These are phyloP conservation scores for Prosopocoilus inquinatus DNA, from an alignment of 2,888 invertebrate species.

Conservation along the genomic window DNA sequence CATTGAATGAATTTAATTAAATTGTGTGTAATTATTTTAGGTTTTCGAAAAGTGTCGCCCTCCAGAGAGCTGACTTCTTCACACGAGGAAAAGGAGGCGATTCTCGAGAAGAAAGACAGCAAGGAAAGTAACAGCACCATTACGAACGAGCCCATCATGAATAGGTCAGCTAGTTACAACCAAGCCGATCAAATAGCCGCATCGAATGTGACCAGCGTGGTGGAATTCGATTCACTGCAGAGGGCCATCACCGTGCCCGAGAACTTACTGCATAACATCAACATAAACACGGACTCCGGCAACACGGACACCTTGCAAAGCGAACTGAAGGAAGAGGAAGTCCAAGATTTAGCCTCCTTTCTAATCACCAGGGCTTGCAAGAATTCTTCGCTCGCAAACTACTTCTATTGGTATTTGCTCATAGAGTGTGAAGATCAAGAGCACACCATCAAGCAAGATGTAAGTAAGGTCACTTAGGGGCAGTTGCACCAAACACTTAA, in stretches of 20 bases:
- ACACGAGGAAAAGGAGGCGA: slow-evolving; percentile 48
- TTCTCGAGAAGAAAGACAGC: slow-evolving; percentile 47
- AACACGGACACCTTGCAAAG: slow-evolving; percentile 55
- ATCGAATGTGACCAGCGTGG: slow-evolving; percentile 41
- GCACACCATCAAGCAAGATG: slow-evolving; percentile 68
- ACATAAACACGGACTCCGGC: slow-evolving; percentile 48
- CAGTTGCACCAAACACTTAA: not conserved
- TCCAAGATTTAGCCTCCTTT: slow-evolving; percentile 81
- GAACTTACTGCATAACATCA: slow-evolving; percentile 40
- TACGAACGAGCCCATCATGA: slow-evolving; percentile 41
- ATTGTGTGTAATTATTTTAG: slow-evolving; percentile 16
- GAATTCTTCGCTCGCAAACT: slow-evolving; percentile 90
- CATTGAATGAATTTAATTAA: too few relatives aligned
- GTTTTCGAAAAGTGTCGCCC: slow-evolving; percentile 38
- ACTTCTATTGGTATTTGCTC: slow-evolving; percentile 94
- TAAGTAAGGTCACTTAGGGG: slow-evolving; percentile 28
- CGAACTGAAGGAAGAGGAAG: slow-evolving; percentile 50
- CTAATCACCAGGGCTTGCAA: slow-evolving; percentile 85
- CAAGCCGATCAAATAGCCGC: slow-evolving; percentile 43
- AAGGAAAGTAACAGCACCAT: slow-evolving; percentile 47
- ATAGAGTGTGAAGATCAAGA: slow-evolving; percentile 93
- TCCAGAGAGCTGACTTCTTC: slow-evolving; percentile 36
- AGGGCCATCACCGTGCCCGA: slow-evolving; percentile 36
- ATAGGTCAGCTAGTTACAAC: slow-evolving; percentile 42
- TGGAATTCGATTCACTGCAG: slow-evolving; percentile 40